Conservation (phyloP, 1,140 invertebrate genomes). For the Zaprionus nigranus region DNA sequence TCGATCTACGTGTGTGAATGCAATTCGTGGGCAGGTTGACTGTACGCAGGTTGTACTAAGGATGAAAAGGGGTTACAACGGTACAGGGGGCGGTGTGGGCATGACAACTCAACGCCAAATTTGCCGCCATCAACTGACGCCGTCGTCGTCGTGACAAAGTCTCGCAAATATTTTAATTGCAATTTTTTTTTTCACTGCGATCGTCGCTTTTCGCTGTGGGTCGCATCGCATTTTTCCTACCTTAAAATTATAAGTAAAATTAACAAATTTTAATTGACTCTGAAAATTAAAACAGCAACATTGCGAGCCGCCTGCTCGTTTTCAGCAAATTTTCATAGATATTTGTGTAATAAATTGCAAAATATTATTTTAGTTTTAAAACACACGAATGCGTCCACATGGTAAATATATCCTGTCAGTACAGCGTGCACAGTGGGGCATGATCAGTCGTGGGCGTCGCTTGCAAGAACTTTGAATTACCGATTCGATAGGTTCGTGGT, state of each 20-base stretch:
- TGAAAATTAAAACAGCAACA: constrained; percentile 73
- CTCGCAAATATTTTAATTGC: constrained; percentile 78
- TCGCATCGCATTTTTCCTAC: constrained; percentile 70
- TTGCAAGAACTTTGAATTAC: not conserved
- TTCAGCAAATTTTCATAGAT: constrained; percentile 69
- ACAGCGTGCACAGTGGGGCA: not conserved
- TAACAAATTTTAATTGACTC: constrained; percentile 82
- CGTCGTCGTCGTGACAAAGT: constrained; percentile 65
- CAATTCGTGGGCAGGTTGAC: constrained; percentile 12
- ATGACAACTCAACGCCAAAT: constrained; percentile 53
- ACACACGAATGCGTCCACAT: constrained; percentile 1
- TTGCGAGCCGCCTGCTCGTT: constrained; percentile 46
- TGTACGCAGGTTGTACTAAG: not conserved
- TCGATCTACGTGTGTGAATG: constrained; percentile 21
- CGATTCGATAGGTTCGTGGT: not conserved
- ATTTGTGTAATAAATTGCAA: constrained; percentile 54
- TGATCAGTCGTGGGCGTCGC: not conserved
- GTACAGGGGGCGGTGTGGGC: not conserved
- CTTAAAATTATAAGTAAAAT: constrained; percentile 81
- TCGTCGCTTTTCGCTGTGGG: constrained; percentile 35
- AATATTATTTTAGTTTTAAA: constrained; percentile 49
- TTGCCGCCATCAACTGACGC: constrained; percentile 53
- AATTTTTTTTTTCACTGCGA: constrained; percentile 41
- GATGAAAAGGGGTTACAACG: not conserved
- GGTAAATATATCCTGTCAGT: constrained; percentile 5